Percentiles rank a stretch among this genome's conserved stretches.
phyloP scores from a whole-genome alignment of 2,113 vertebrate genomes.

The Sisor rabdophorus region DNA sequence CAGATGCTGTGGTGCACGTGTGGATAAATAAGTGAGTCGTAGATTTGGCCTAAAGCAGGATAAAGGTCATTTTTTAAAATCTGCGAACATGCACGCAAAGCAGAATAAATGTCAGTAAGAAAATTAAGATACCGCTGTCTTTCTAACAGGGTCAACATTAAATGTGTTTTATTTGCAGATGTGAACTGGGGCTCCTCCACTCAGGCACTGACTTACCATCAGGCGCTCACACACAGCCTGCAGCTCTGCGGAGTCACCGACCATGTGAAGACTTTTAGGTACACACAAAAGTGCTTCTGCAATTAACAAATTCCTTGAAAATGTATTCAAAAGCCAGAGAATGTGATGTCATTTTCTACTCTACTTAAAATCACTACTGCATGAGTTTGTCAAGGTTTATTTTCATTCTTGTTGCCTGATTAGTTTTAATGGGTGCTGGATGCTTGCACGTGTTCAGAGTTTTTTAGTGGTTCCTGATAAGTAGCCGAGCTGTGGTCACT shows the following conservation, averaged over 20 bases:
- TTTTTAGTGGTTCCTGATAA: not conserved
- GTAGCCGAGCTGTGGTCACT: not conserved
- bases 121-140: not conserved
- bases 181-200: conserved; percentile 99
- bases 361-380: not conserved
- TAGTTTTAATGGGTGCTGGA: not conserved
- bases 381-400: conserved; percentile 6
- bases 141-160: not conserved
- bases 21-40: not conserved
- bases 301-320: not conserved
- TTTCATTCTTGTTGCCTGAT: conserved; percentile 12
- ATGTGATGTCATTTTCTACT: conserved; percentile 10
- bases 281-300: conserved; percentile 2
- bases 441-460: not conserved
- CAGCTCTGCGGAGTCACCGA: conserved; percentile 93
- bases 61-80: conserved; percentile 14
- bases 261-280: conserved; percentile 98
- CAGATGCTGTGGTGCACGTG: conserved; percentile 31
- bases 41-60: not conserved
- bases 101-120: not conserved
- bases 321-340: not conserved
- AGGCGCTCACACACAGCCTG: conserved; percentile 88
- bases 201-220: conserved; percentile 94
- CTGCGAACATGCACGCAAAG: conserved; percentile 17
- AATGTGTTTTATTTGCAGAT: conserved; percentile 71